phyloP scores from a whole-genome alignment of 2,888 invertebrate genomes.

The Aphelenchoides bicaudatus region DNA sequence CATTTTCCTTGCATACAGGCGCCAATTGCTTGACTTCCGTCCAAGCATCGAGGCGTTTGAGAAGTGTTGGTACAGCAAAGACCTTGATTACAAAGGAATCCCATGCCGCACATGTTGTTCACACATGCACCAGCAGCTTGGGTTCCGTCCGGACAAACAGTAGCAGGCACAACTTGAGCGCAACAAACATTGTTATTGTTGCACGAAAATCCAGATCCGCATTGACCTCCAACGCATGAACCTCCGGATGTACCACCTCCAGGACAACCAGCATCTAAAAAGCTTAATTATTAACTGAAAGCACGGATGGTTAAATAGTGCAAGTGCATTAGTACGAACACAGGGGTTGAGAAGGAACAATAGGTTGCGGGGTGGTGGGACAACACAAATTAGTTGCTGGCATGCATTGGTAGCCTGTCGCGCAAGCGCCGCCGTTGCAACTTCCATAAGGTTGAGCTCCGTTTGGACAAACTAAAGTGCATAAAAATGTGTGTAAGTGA shows the following conservation, averaged over 20 bases:
- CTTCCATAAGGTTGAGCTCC: conserved; percentile 34
- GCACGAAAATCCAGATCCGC: conserved; percentile 49
- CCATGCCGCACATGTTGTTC: conserved; percentile 55
- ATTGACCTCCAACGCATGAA: conserved; percentile 56
- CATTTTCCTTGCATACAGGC: conserved; percentile 59
- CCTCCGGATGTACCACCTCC: conserved; percentile 40
- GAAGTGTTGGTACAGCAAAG: conserved; percentile 58
- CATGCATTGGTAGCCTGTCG: conserved; percentile 48
- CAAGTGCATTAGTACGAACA: conserved; percentile 16
- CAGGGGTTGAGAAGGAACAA: no score
- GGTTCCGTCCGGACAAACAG: conserved; percentile 59
- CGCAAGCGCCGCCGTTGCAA: conserved; percentile 44
- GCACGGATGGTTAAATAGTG: not conserved
- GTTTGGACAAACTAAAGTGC: conserved; percentile 21
- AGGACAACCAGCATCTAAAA: conserved; percentile 33
- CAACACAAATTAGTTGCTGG: conserved; percentile 18
- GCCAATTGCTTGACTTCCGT: conserved; percentile 46
- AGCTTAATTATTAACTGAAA: not conserved
- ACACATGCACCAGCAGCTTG: conserved; percentile 60
- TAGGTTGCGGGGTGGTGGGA: conserved; percentile 13
- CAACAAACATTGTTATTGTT: conserved; percentile 57
- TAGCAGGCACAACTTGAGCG: conserved; percentile 19
- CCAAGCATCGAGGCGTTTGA: conserved; percentile 49
- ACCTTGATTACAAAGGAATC: conserved; percentile 60
- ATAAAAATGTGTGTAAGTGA: conserved; percentile 3